Base-by-base conservation (phyloP, 64 coral and sea anemone genomes). In the Montipora foliosa region DNA sequence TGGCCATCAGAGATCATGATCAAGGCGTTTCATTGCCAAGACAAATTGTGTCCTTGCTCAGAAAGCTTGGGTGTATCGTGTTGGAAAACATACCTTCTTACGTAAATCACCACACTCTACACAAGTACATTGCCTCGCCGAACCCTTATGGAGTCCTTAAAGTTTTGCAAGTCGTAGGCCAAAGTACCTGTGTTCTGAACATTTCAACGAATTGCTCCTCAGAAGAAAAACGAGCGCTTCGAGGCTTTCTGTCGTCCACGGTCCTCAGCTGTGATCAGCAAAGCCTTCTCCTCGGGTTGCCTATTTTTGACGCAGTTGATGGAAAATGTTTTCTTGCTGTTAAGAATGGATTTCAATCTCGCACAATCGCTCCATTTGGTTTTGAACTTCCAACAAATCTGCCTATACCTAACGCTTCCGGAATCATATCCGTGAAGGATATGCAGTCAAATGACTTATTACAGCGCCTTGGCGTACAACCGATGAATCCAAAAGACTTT, bases 111-210 rank as follows among this genome's bases (percentile, higher is more conserved):
- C 46, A 6, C 7, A 51, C 80, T 64, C 49, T 93, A 8, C 53
- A 50, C 7, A 69, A 44, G 8, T 96, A 96, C 70, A 51, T 96
- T 71, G 95, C 91, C 79, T 46, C 58, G 52, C 86, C 95, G 11
- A 73, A 77, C 49, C 76, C 91, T 59, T 45, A 71, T 3, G 95
- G 95, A 22, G 91, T 96, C 64, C 75, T 96, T 9, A 89, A 91
- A 70, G 77, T 93, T 47, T 77, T 96, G 46, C 78, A 79, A 49
- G 67, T 64, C 15, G 15, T 93, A 49, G 87, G 91, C 6, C 22
- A 67, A 21, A 5, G 37, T 5, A 93, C 19, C 22, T 93, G 88
- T 46, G 44, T 60, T 5, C 10, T 62, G 67, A 25, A 44, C 0
- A 79, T 96, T 7, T 76, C 19, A 29, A 13, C 14, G 1, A 7